A percentile compares a stretch with the other conserved stretches of the same genome.
These are phyloP conservation scores for Epinotia demarniana DNA, from an alignment of 2,888 invertebrate species.

Conservation along the genomic window DNA sequence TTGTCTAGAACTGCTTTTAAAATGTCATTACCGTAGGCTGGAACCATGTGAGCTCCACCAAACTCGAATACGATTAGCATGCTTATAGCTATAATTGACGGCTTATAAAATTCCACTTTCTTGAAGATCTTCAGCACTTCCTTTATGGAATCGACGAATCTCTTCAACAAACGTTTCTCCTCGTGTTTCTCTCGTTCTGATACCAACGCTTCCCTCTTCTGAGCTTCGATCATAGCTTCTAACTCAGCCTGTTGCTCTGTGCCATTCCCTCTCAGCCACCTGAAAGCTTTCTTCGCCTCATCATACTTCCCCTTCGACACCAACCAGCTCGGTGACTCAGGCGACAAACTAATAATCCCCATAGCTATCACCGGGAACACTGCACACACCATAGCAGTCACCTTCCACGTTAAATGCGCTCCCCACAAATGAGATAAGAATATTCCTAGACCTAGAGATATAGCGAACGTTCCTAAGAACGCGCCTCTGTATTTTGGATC, in stretches of 20 bases:
- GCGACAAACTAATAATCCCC: slow-evolving; percentile 76
- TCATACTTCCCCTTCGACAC: slow-evolving; percentile 83
- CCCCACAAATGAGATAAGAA: slow-evolving; percentile 87
- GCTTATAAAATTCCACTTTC: slow-evolving; percentile 78
- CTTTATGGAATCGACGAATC: slow-evolving; percentile 62
- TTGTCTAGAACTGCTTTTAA: slow-evolving; percentile 73
- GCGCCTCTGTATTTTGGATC: slow-evolving; percentile 86
- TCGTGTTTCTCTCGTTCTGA: slow-evolving; percentile 59
- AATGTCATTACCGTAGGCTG: slow-evolving; percentile 78
- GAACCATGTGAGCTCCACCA: slow-evolving; percentile 79
- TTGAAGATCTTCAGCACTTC: slow-evolving; percentile 72
- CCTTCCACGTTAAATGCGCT: slow-evolving; percentile 85
- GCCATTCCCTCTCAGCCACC: slow-evolving; percentile 85
- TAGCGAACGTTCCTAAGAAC: slow-evolving; percentile 85
- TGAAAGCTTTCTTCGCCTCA: slow-evolving; percentile 85
- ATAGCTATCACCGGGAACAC: slow-evolving; percentile 80
- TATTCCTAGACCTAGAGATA: slow-evolving; percentile 86
- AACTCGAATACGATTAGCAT: slow-evolving; percentile 80
- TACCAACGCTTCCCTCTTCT: slow-evolving; percentile 63
- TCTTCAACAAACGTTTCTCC: slow-evolving; percentile 60
- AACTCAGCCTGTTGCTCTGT: slow-evolving; percentile 74
- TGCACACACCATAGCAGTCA: slow-evolving; percentile 83
- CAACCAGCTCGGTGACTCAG: slow-evolving; percentile 89
- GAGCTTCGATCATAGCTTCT: slow-evolving; percentile 72
- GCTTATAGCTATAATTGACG: slow-evolving; percentile 76